Evolutionary conservation across 2,888 invertebrate genomes (phyloP), one percentile per base, ranked within the genome.

Genomic region (Blastobasis lacticolella): DNA sequence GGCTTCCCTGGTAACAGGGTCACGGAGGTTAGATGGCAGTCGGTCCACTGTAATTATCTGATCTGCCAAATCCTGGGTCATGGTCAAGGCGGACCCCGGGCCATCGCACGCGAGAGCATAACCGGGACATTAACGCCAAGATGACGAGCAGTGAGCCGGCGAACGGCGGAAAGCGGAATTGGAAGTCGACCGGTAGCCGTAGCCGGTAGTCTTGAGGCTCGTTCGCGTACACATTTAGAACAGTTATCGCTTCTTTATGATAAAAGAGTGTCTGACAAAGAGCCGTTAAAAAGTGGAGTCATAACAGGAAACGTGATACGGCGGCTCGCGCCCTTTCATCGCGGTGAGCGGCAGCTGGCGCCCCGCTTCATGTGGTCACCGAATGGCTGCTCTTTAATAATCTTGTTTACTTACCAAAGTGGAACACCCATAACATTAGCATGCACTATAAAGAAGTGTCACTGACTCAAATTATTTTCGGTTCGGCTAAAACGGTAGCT

Each of bases 231-330:
- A 63, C 67, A 75, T 81, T 81, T 75, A 77, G 75, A 77, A 67
- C 64, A 75, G 73, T 78, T 75, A 78, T 71, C 74, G 70, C 74
- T 47, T 73, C 74, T 78, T 80, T 69, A 78, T 77, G 73, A 78
- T 78, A 78, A 81, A 80, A 77, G 68, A 67, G 64, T 71, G 66
- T 57, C 73, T 66, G 78, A 85, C 80, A 85, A 85, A 85, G 77
- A 69, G 64, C 68, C 71, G 81, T 85, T 81, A 84, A 87, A 85
- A 84, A 81, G 75, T 84, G 68, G 79, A 86, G 83, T 84, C 81
- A 88, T 87, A 88, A 88, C 86, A 85, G 85, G 87, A 84, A 87
- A 88, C 69, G 69, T 81, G 86, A 88, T 87, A 85, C 75, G 72
- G 71, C 68, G 71, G 67, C 71, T 67, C 67, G 75, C 76, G 73